Evolutionary conservation across 2,113 vertebrate species (phyloP).

Genomic region (Oenanthe oenanthe): DNA sequence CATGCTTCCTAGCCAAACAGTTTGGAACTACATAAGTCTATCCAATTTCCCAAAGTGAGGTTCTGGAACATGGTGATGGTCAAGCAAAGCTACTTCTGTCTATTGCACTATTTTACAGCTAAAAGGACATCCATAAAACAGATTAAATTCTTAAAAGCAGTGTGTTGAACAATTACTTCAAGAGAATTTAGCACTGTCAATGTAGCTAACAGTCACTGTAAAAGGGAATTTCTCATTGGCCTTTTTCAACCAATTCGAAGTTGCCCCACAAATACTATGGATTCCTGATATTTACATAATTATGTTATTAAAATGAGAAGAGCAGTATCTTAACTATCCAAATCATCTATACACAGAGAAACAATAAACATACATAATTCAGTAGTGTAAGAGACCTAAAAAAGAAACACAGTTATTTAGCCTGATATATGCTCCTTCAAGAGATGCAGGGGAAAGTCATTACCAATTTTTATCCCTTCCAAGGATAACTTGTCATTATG

Average conservation of each 20-base stretch:
- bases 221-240: not conserved
- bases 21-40: not conserved
- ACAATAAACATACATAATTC: not conserved
- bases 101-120: not conserved
- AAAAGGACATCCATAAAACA: constrained; percentile 18
- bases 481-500: constrained; percentile 10
- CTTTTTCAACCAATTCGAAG: not conserved
- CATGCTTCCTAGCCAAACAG: not conserved
- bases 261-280: not conserved
- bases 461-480: not conserved
- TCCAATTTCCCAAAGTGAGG: constrained; percentile 54
- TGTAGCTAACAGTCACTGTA: not conserved
- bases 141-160: not conserved
- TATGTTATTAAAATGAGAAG: not conserved
- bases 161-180: constrained; percentile 17
- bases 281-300: not conserved
- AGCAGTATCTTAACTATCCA: not conserved
- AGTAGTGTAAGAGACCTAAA: not conserved
- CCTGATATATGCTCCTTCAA: not conserved
- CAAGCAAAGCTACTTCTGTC: constrained; percentile 15
- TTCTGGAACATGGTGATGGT: constrained; percentile 36
- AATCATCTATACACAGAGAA: not conserved
- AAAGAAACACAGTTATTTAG: not conserved
- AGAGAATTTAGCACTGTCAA: not conserved
- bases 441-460: not conserved